These are phyloP conservation scores for Oceanites oceanicus DNA, from an alignment of 2,113 vertebrate genomes.

Conservation along the genomic window DNA sequence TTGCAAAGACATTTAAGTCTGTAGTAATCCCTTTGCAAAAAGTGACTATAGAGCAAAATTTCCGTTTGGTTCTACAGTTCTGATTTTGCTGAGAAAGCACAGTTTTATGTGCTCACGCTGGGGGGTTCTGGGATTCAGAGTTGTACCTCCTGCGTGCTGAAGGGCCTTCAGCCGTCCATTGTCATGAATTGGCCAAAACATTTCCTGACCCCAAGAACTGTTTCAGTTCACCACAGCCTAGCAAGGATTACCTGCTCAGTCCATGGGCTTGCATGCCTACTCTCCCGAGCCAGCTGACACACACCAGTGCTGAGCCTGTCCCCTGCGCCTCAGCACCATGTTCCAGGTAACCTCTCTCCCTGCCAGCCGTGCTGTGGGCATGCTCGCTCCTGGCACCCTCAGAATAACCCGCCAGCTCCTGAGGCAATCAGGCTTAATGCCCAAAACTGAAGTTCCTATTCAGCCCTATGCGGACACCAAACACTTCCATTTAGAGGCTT, in stretches of 20 bases:
- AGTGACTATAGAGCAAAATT: not conserved
- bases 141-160: not conserved
- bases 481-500: not conserved
- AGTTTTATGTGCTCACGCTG: not conserved
- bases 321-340: too few species aligned
- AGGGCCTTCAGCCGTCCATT: not conserved
- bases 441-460: not conserved
- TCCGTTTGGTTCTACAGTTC: not conserved
- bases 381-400: accelerated
- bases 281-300: not conserved
- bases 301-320: accelerated
- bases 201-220: not conserved
- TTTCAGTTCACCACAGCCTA: not conserved
- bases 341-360: not conserved
- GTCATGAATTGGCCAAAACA: not conserved
- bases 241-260: too few species aligned
- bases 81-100: not conserved
- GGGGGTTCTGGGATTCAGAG: not conserved
- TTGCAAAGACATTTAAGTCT: not conserved
- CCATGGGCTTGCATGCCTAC: accelerated
- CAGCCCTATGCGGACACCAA: not conserved
- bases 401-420: not conserved
- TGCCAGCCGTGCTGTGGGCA: accelerated
- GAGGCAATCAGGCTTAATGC: not conserved
- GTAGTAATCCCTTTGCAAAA: not conserved